Evolutionary conservation across 2,797 vertebrate species (phyloP), one percentile per base, ranked within the genome.

Genomic region (Lepilemur septentrionalis): DNA sequence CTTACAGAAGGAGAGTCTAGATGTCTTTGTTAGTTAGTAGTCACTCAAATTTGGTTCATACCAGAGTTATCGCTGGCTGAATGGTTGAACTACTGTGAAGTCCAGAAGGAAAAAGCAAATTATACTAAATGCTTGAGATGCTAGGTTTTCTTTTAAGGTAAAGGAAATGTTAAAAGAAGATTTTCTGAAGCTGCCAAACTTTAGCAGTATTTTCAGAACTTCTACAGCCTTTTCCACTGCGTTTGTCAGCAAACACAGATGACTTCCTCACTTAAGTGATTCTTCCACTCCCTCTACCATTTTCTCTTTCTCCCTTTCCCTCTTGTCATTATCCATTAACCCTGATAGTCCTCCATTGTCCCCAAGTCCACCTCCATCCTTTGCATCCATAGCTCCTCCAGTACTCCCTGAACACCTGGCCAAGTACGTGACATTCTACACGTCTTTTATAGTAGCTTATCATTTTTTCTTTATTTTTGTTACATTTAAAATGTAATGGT

Each of bases 81-180:
- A 48, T 69, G 48, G 57, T 65, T 73, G 69, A 52, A 13, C 41
- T 70, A 48, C 30, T 82, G 2, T 70, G 63, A 70, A 55, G 55
- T 70, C 82, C 35, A 70, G 65, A 32, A 35, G 48, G 35, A 41
- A 41, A 70, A 85, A 12, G 35, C 17, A 85, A 30, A 25, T 55
- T 9, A 35, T 46, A 32, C 48, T 75, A 63, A 92, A 67, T 11
- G 14, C 23, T 86, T 76, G 43, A 90, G 25, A 57, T 57, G 86
- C 59, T 76, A 55, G 35, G n/a, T 72, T 88, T 94, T 91, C 61
- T 88, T 96, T 52, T 41, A 79, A 93, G 57, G 72, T 23, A 76
- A 79, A 85, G 43, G 48, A 38, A 75, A 38, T 48, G 20, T 41
- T 73, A 55, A 69, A 43, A 65, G 32, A n/a, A n/a, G 17, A 46